phyloP scores from a whole-genome alignment of 1,140 invertebrate genomes.

The Saccostrea cuccullata region DNA sequence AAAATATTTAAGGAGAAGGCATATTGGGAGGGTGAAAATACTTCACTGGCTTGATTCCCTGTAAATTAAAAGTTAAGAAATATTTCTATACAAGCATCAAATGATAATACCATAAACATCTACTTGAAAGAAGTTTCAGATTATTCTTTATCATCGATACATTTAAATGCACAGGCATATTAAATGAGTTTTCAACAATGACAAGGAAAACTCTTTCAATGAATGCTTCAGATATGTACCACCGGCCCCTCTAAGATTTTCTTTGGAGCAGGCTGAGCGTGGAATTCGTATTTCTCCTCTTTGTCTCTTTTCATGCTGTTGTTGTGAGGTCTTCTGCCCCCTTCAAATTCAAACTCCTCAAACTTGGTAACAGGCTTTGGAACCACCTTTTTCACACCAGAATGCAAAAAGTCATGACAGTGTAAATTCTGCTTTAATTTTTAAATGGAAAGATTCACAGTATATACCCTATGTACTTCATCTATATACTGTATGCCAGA shows the following conservation, averaged over 20 bases:
- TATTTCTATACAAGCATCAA: no score
- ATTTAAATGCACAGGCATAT: no score
- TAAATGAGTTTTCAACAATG: no score
- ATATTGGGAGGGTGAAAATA: constrained; percentile 68
- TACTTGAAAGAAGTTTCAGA: no score
- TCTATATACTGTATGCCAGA: no score
- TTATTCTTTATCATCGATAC: no score
- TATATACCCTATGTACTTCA: no score
- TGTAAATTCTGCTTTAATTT: constrained; percentile 77
- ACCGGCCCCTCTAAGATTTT: constrained; percentile 74
- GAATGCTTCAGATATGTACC: constrained; percentile 56
- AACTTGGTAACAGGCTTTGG: constrained; percentile 68
- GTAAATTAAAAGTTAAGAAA: background rate
- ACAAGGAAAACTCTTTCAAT: background rate
- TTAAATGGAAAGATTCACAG: constrained; percentile 54
- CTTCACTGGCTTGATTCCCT: constrained; percentile 74
- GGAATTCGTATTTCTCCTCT: constrained; percentile 72
- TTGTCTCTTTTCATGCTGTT: constrained; percentile 44
- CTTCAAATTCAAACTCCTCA: constrained; percentile 69
- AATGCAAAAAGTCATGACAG: no score
- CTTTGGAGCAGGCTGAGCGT: constrained; percentile 73
- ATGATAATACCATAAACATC: no score
- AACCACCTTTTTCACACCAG: constrained; percentile 68
- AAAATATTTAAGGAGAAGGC: no score
- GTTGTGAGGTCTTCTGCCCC: constrained; percentile 50